Percentiles rank a stretch among this genome's conserved stretches.
Evolutionary conservation across 1,140 invertebrate genomes (phyloP).

Genomic region (Onthophagus taurus): DNA sequence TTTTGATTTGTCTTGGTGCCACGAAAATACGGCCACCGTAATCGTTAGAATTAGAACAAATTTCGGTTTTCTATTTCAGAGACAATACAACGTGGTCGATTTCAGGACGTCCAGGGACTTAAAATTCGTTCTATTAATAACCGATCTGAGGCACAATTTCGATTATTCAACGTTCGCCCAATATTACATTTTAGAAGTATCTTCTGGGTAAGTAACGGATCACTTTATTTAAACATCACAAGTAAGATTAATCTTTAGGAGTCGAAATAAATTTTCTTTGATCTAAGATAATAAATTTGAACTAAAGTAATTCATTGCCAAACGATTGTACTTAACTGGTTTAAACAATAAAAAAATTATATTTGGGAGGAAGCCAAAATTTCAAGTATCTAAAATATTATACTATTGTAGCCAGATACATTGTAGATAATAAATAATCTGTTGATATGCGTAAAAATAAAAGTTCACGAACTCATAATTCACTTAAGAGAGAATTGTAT

Average conservation of each 20-base stretch:
- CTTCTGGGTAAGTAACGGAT: conserved; percentile 49
- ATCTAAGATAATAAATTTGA: background rate
- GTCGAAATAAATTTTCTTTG: background rate
- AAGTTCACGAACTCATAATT: too few species aligned
- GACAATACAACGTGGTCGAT: conserved; percentile 63
- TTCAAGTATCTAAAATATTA: too few species aligned
- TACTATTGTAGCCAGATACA: too few species aligned
- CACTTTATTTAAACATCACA: background rate
- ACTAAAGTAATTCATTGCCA: background rate
- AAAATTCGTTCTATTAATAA: conserved; percentile 62
- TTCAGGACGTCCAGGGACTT: conserved; percentile 67
- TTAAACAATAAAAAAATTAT: background rate
- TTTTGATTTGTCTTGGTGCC: conserved; percentile 1
- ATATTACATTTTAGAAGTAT: conserved; percentile 67
- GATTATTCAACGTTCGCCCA: conserved; percentile 53
- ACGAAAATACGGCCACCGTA: background rate
- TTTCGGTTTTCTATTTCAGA: conserved; percentile 45
- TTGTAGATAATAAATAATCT: too few species aligned
- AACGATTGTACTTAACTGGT: background rate
- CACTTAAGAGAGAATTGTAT: too few species aligned
- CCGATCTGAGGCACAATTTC: conserved; percentile 49
- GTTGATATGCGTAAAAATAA: too few species aligned
- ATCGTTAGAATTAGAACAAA: too few species aligned
- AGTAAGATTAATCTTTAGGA: background rate
- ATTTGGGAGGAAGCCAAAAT: background rate